phyloP scores from a whole-genome alignment of 2,797 vertebrate species.

The Falco rusticolus region DNA sequence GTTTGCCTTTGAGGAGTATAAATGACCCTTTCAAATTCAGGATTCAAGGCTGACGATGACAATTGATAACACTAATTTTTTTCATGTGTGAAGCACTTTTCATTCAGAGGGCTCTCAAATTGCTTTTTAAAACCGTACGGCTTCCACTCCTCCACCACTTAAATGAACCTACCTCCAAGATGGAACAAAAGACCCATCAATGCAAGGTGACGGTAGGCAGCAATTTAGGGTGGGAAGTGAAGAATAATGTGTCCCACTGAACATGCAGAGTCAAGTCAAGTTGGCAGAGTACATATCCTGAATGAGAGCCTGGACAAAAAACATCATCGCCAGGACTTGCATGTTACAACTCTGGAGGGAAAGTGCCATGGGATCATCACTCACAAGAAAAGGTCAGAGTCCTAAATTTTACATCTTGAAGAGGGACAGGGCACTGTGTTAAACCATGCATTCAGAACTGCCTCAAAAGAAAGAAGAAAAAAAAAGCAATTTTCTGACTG shows the following conservation, averaged over 20 bases:
- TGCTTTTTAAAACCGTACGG: background rate
- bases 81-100: slow-evolving; percentile 15
- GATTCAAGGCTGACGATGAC: background rate
- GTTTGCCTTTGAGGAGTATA: background rate
- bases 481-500: background rate
- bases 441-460: background rate
- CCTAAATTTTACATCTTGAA: background rate
- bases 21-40: slow-evolving; percentile 39
- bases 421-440: background rate
- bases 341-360: background rate
- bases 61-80: slow-evolving; percentile 34
- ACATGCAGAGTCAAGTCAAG: background rate
- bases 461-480: background rate
- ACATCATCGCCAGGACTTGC: background rate
- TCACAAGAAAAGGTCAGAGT: background rate
- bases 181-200: background rate
- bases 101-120: background rate
- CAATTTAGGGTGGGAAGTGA: background rate
- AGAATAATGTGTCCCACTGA: background rate
- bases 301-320: background rate
- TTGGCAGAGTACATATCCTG: background rate
- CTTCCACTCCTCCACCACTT: background rate
- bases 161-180: background rate
- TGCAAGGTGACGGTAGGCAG: background rate
- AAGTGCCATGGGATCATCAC: background rate